A percentile compares a stretch with the other conserved stretches of the same genome.
Conservation (phyloP, 2,113 vertebrate genomes). For the Platycercus adscitus region DNA sequence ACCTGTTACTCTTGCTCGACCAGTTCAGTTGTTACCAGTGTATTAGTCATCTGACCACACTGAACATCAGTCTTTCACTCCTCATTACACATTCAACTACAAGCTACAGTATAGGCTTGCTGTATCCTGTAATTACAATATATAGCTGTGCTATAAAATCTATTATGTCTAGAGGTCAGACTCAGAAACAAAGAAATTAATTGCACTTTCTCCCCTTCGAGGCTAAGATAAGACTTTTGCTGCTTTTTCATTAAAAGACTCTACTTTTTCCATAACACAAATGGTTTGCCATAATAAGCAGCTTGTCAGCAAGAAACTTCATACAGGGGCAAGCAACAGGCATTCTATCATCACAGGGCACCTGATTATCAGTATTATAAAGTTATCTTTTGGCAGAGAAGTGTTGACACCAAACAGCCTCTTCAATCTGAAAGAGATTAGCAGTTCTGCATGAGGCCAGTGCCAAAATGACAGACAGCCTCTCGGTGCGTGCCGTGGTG, state of each 20-base stretch:
- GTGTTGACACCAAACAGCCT: conserved; percentile 37
- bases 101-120: neutral
- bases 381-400: conserved; percentile 63
- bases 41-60: conserved; percentile 42
- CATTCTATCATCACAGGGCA: conserved; percentile 31
- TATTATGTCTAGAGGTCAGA: conserved; percentile 16
- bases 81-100: conserved; percentile 18
- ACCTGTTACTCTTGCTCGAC: conserved; percentile 34
- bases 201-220: conserved; percentile 45
- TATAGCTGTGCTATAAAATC: neutral
- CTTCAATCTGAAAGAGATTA: conserved; percentile 41
- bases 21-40: conserved; percentile 13
- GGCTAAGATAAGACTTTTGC: conserved; percentile 3
- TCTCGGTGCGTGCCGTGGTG: accelerated
- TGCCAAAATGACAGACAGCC: neutral
- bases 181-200: conserved; percentile 53
- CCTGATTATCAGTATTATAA: conserved; percentile 61
- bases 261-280: conserved; percentile 7
- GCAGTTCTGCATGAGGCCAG: conserved; percentile 7
- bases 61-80: conserved; percentile 48
- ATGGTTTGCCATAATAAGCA: neutral
- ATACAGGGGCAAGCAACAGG: conserved; percentile 12
- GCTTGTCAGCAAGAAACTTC: conserved; percentile 41
- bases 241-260: conserved; percentile 17
- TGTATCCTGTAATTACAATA: conserved; percentile 44